phyloP scores from a whole-genome alignment of 1,140 invertebrate species.

The Arctopsyche grandis region DNA sequence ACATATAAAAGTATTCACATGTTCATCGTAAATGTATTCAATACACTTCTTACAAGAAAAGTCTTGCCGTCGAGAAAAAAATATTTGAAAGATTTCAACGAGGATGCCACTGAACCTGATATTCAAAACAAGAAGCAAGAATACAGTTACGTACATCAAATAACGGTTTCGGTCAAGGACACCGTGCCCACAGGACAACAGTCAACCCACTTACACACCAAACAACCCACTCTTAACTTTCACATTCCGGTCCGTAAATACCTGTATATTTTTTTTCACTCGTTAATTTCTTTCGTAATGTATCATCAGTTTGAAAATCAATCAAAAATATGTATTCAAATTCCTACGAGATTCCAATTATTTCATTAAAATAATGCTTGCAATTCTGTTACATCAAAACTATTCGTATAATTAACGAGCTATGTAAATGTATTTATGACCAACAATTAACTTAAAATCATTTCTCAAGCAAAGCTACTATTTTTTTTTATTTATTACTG shows the following conservation, averaged over 20 bases:
- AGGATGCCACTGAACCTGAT: neutral
- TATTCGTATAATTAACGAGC: too few species aligned
- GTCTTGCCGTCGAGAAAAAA: neutral
- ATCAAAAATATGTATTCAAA: too few species aligned
- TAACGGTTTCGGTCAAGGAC: constrained; percentile 42
- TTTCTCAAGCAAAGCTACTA: too few species aligned
- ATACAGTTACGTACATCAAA: constrained; percentile 38
- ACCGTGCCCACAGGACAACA: constrained; percentile 22
- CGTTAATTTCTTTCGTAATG: too few species aligned
- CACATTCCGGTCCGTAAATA: constrained; percentile 22
- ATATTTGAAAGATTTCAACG: neutral
- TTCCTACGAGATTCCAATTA: neutral
- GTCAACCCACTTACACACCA: neutral
- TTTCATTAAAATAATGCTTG: neutral
- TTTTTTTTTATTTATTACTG: too few species aligned
- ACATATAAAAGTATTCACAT: too few species aligned
- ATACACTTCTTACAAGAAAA: too few species aligned
- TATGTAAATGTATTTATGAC: too few species aligned
- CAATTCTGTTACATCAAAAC: neutral
- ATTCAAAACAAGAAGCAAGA: constrained; percentile 11
- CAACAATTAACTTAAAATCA: too few species aligned
- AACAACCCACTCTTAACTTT: constrained; percentile 21
- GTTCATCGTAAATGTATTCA: neutral
- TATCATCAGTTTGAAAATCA: too few species aligned
- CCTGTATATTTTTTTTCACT: too few species aligned